Conservation (phyloP, 2,888 invertebrate species). For the Monopis laevigella region DNA sequence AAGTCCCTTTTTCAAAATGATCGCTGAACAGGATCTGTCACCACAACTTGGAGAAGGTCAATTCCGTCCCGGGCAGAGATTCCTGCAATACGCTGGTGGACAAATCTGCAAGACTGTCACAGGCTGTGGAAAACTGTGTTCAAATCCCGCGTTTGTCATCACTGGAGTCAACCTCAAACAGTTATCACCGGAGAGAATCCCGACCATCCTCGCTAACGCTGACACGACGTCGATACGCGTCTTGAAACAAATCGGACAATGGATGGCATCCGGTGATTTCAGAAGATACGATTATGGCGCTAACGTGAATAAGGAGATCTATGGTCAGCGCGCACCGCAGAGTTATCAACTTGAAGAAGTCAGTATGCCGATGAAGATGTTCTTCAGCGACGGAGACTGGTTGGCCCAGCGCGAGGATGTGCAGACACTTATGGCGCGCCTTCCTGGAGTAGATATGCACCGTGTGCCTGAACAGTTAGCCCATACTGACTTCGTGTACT, state of each 20-base stretch:
- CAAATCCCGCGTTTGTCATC: conserved; percentile 69
- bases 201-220: conserved; percentile 64
- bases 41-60: conserved; percentile 35
- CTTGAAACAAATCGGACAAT: conserved; percentile 66
- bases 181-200: conserved; percentile 61
- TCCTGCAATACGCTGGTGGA: conserved; percentile 39
- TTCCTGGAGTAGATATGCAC: conserved; percentile 67
- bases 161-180: conserved; percentile 67
- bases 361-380: conserved; percentile 44
- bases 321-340: conserved; percentile 40
- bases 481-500: conserved; percentile 56
- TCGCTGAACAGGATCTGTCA: conserved; percentile 37
- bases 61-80: conserved; percentile 37
- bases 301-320: conserved; percentile 39
- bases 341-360: conserved; percentile 46
- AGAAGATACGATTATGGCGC: conserved; percentile 46
- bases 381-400: conserved; percentile 70
- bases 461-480: conserved; percentile 61
- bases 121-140: conserved; percentile 61
- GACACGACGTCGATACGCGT: conserved; percentile 66
- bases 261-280: conserved; percentile 38
- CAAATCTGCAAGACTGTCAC: conserved; percentile 39
- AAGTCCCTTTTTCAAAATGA: conserved; percentile 50
- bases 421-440: conserved; percentile 51
- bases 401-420: conserved; percentile 71